A percentile compares a stretch with the other conserved stretches of the same genome.
Evolutionary conservation across 2,888 invertebrate species (phyloP).

Genomic region (Synergus umbraculus): DNA sequence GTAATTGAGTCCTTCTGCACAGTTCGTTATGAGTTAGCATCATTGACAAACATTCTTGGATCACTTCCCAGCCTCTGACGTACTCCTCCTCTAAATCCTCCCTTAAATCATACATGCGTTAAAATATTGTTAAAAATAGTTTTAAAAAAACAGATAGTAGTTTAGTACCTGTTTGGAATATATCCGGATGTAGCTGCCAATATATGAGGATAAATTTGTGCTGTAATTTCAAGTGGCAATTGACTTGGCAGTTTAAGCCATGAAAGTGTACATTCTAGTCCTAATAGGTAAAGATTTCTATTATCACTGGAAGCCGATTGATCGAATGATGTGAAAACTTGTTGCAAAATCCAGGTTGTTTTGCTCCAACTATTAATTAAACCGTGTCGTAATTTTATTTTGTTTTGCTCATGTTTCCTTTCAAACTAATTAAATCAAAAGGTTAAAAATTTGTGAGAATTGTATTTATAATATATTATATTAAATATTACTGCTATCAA

Average conservation of each 20-base stretch:
- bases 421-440: slow-evolving; percentile 60
- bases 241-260: slow-evolving; percentile 69
- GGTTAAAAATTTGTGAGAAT: slow-evolving; percentile 29
- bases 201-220: slow-evolving; percentile 69
- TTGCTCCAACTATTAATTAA: slow-evolving; percentile 68
- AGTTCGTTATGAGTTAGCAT: slow-evolving; percentile 66
- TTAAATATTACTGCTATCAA: slow-evolving; percentile 34
- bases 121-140: background rate
- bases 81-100: slow-evolving; percentile 61
- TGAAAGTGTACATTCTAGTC: slow-evolving; percentile 68
- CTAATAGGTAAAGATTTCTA: slow-evolving; percentile 64
- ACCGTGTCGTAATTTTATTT: slow-evolving; percentile 58
- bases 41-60: slow-evolving; percentile 69
- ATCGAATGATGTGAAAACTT: slow-evolving; percentile 69
- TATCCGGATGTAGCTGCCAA: slow-evolving; percentile 68
- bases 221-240: slow-evolving; percentile 67
- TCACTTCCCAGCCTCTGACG: slow-evolving; percentile 65
- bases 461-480: background rate
- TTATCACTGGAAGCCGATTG: slow-evolving; percentile 55
- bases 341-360: slow-evolving; percentile 68
- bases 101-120: slow-evolving; percentile 53
- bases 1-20: slow-evolving; percentile 61
- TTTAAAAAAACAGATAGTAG: background rate
- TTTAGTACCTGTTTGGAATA: slow-evolving; percentile 62
- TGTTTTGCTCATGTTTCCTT: slow-evolving; percentile 57